phyloP scores from a whole-genome alignment of 1,140 invertebrate genomes.

The Tetranychus cinnabarinus region DNA sequence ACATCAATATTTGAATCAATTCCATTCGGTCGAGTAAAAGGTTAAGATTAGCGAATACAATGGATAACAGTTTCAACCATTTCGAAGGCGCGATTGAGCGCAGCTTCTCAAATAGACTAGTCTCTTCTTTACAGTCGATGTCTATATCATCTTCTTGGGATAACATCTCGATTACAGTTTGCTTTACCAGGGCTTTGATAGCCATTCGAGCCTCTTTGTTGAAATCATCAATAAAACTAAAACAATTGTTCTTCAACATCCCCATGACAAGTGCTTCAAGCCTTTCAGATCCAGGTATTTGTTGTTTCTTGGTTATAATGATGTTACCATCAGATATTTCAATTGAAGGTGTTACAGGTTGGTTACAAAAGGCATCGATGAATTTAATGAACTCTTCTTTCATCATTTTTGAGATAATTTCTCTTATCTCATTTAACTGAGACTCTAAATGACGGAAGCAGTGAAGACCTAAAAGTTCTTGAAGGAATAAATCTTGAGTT shows the following conservation, averaged over 20 bases:
- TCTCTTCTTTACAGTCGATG: constrained; percentile 42
- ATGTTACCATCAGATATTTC: constrained; percentile 16
- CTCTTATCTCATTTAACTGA: constrained; percentile 87
- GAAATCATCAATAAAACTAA: constrained; percentile 64
- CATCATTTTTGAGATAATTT: constrained; percentile 88
- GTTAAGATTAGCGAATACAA: constrained; percentile 42
- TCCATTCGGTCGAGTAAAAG: constrained; percentile 35
- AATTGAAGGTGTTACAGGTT: constrained; percentile 26
- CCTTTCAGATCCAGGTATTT: constrained; percentile 35
- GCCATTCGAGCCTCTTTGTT: constrained; percentile 69
- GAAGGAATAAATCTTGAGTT: constrained; percentile 74
- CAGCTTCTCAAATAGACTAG: constrained; percentile 41
- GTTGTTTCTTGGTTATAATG: background rate
- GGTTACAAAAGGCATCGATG: constrained; percentile 68
- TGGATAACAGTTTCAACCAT: constrained; percentile 50
- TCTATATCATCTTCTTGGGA: constrained; percentile 22
- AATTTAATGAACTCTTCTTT: constrained; percentile 80
- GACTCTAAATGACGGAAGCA: constrained; percentile 84
- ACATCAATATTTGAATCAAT: constrained; percentile 21
- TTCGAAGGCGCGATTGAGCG: constrained; percentile 39
- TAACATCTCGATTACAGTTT: constrained; percentile 25
- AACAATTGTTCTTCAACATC: constrained; percentile 55
- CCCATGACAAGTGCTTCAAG: constrained; percentile 67
- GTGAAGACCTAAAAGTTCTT: constrained; percentile 67
- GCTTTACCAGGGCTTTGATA: constrained; percentile 65